Base-by-base conservation (phyloP, 2,888 invertebrate genomes). In the Antitype chi region DNA sequence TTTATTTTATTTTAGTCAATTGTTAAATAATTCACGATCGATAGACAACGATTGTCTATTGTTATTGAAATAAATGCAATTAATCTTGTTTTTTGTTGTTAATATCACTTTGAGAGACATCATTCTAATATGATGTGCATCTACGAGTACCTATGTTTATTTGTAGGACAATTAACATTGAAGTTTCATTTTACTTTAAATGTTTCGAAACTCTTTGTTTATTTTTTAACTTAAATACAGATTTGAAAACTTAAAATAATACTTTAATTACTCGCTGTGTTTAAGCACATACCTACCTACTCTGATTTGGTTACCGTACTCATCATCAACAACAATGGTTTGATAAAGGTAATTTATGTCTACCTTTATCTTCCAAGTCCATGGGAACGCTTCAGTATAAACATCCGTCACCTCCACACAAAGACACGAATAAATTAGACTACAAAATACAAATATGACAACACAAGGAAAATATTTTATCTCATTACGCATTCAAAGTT, bases 381-480 rank as follows among this genome's bases (percentile, higher is more conserved):
- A 86, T 91, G 88, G 85, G 90, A 90, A 89, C 73, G 66, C 38
- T 68, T 69, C 67, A 69, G 43, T 60, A 80, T 59, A 79, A 90
- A 85, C 88, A 91, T 92, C 88, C 90, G 92, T 93, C 92, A 94
- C 90, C 88, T 89, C 63, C 43, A 86, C 80, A 93, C 90, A 93
- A 93, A 88, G 85, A 78, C 72, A 66, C 55, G 91, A 89, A 92
- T 94, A 93, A 86, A 94, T 92, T 93, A 94, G 74, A 90, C 90
- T 89, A 93, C 92, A 94, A 91, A 94, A 92, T 90, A 93, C 75
- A 94, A 94, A 94, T 94, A 92, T 95, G 96, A 95, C 96, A 95
- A 90, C 92, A 84, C 74, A 93, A 92, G 94, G 92, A 96, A 96
- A 96, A 96, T 94, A 96, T 96, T 96, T 95, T 92, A 96, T 94